Evolutionary conservation across 2,888 invertebrate species (phyloP), one percentile per base, ranked within the genome.

Genomic region (Netelia fuscicornis): DNA sequence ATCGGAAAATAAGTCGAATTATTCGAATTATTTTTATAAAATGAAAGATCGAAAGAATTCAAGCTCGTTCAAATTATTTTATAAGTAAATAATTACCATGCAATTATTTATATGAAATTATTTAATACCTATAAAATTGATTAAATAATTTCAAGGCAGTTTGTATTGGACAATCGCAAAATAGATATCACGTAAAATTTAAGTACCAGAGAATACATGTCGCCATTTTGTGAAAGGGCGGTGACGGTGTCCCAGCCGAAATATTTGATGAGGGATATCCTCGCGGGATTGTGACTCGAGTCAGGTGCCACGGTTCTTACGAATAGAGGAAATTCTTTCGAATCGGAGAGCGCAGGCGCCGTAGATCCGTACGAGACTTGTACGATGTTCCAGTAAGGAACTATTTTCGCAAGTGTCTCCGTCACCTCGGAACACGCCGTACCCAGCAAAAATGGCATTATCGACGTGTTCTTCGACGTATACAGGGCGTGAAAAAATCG

Each of bases 351-450:
- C 0, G 97, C 97, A 17, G 98, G 98, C 0, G 98, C 98, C 23
- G 97, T 98, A 0, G 98, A 97, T 1, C 98, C 98, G 91, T 97
- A 98, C 0, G 98, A 98, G 54, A 98, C 97, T 96, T 98, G 97
- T 10, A 98, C 96, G 89, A 98, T 97, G 92, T 98, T 98, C 98
- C 98, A 98, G 92, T 98, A 98, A 5, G 98, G 97, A 42, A 98
- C 98, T 80, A 98, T 97, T 94, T 98, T 97, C 48, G 98, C 98
- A 86, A 98, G 95, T 91, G 97, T 97, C 94, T 98, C 98, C 0
- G 98, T 98, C 78, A 98, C 98, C 91, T 98, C 98, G 0, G 98
- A 98, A 92, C 98, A 98, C 2, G 98, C 97, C 0, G 97, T 96
- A n/a, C 98, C 98, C 78, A 98, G 94, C 74, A 98, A 94, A 95